phyloP scores from a whole-genome alignment of 1,140 invertebrate species.

The Anoplolepis gracilipes region DNA sequence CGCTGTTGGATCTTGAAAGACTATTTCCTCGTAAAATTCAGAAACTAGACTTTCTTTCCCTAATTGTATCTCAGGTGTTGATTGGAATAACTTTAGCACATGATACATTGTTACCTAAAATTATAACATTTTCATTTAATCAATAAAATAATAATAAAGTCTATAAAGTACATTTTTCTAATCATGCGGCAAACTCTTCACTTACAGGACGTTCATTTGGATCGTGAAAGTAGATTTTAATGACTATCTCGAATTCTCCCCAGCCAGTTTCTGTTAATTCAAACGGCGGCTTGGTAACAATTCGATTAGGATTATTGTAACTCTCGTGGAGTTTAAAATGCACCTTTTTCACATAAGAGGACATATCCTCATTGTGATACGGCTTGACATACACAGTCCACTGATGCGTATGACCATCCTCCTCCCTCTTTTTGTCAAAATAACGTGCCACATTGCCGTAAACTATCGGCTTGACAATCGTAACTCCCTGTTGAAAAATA shows the following conservation, averaged over 20 bases:
- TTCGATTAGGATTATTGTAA: conserved; percentile 97
- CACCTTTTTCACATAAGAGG: conserved; percentile 97
- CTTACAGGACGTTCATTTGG: conserved; percentile 97
- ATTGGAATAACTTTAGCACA: conserved; percentile 97
- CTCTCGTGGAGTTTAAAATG: conserved; percentile 99
- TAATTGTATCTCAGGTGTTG: conserved; percentile 88
- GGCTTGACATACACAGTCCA: conserved; percentile 99
- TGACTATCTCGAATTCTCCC: conserved; percentile 99
- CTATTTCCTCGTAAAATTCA: conserved; percentile 98
- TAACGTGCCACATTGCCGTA: conserved; percentile 98
- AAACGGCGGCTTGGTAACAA: conserved; percentile 97
- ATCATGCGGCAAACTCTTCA: conserved; percentile 62
- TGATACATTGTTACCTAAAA: conserved; percentile 97
- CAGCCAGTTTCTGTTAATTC: conserved; percentile 99
- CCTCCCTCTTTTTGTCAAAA: conserved; percentile 99
- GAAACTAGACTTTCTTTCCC: conserved; percentile 94
- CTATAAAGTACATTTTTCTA: background rate
- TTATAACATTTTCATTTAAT: background rate
- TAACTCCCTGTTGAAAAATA: conserved; percentile 90
- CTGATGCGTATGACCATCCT: conserved; percentile 99
- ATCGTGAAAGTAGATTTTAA: conserved; percentile 99
- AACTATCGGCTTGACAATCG: conserved; percentile 97
- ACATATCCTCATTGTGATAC: conserved; percentile 97
- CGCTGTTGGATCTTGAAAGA: conserved; percentile 98
- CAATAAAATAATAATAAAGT: background rate